Conservation (phyloP, 2,888 invertebrate species). For the Smittia aterrima region DNA sequence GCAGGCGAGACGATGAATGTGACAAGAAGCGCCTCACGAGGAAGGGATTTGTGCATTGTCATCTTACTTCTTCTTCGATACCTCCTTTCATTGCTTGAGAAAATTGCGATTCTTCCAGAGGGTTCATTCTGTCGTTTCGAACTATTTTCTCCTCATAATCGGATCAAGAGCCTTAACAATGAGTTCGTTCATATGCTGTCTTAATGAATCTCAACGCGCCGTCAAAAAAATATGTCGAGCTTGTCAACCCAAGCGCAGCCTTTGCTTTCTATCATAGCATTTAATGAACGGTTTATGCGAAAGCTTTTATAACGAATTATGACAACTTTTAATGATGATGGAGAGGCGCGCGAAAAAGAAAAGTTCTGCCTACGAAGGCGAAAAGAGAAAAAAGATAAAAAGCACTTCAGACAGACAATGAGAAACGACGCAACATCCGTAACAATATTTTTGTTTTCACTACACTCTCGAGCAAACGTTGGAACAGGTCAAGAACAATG, state of each 20-base stretch:
- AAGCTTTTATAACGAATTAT: conserved; percentile 17
- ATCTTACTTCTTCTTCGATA: conserved; percentile 1
- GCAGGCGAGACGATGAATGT: neutral
- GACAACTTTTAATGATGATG: conserved; percentile 9
- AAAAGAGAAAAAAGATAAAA: neutral
- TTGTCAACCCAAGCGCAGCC: neutral
- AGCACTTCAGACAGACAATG: neutral
- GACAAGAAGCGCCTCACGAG: neutral
- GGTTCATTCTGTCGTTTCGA: neutral
- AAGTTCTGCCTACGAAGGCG: neutral
- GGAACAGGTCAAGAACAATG: conserved; percentile 20
- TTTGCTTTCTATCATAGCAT: neutral
- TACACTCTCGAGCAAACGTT: conserved; percentile 7
- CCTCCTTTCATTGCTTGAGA: conserved; percentile 12
- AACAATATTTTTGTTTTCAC: neutral
- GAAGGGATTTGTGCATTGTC: conserved; percentile 25
- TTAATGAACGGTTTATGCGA: neutral
- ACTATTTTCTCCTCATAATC: neutral
- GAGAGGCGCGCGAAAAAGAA: neutral
- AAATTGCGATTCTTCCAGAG: too few species aligned
- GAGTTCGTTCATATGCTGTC: neutral
- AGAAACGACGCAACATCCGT: neutral
- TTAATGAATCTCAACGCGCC: neutral
- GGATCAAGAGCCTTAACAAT: neutral
- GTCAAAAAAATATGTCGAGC: neutral